Conservation (phyloP, 2,113 vertebrate genomes). For the Capreolus pygargus region DNA sequence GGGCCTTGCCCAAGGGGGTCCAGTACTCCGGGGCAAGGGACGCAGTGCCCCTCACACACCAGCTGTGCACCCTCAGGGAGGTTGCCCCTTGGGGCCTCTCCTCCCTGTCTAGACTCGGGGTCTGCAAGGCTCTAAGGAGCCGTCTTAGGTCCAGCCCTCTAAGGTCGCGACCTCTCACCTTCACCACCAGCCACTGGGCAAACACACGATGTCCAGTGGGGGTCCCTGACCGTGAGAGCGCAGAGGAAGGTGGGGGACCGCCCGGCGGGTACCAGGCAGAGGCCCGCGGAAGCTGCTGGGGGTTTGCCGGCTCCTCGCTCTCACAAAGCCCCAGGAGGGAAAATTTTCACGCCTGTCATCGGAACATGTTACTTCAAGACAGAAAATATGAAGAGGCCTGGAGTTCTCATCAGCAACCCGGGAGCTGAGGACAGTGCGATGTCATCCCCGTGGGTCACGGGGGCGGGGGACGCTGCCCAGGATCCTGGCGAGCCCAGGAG, state of each 20-base stretch:
- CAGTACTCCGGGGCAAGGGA: fast-evolving
- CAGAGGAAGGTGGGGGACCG: fast-evolving
- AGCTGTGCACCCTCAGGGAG: neutral
- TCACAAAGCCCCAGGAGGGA: neutral
- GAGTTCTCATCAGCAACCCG: neutral
- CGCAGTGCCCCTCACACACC: fast-evolving
- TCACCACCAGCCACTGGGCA: fast-evolving
- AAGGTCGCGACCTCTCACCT: fast-evolving
- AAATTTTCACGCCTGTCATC: fast-evolving
- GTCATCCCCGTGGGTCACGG: fast-evolving
- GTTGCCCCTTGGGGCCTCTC: neutral
- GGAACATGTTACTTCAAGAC: neutral
- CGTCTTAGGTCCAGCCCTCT: fast-evolving
- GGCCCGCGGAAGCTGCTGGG: neutral
- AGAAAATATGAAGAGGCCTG: neutral
- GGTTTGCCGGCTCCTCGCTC: neutral
- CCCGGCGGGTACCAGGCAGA: neutral
- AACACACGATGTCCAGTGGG: neutral
- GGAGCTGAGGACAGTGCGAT: neutral
- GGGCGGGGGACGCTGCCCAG: neutral
- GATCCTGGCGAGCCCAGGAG: neutral
- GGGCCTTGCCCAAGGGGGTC: neutral
- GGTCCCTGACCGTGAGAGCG: neutral
- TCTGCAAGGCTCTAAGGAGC: neutral
- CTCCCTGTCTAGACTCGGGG: neutral